These are phyloP conservation scores for Phortica magna DNA, from an alignment of 2,888 invertebrate species.

Conservation along the genomic window DNA sequence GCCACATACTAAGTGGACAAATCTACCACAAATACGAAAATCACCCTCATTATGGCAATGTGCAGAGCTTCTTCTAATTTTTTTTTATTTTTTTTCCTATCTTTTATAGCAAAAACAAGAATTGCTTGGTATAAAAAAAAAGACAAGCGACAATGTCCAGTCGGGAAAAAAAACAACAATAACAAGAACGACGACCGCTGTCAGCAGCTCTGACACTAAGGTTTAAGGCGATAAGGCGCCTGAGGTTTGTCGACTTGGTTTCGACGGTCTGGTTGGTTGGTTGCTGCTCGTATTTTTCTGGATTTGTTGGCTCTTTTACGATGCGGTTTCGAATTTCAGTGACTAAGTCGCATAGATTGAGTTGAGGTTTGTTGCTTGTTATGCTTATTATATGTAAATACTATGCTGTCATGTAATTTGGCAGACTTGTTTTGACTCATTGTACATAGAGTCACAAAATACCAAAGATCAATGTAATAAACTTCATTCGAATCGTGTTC, in stretches of 20 bases:
- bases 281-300: background rate
- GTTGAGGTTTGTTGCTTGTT: slow-evolving; percentile 5
- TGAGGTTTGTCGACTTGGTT: slow-evolving; percentile 42
- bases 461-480: too few relatives aligned
- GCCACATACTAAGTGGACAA: slow-evolving; percentile 74
- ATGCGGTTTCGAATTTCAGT: slow-evolving; percentile 31
- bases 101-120: slow-evolving; percentile 48
- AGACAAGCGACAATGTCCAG: slow-evolving; percentile 59
- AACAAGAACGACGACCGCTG: slow-evolving; percentile 66
- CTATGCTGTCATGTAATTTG: slow-evolving; percentile 8
- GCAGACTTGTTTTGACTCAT: slow-evolving; percentile 26
- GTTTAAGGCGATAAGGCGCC: slow-evolving; percentile 75
- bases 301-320: background rate
- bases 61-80: slow-evolving; percentile 31
- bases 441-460: too few relatives aligned
- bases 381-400: background rate
- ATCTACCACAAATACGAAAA: slow-evolving; percentile 75
- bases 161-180: slow-evolving; percentile 16
- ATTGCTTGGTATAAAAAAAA: slow-evolving; percentile 20
- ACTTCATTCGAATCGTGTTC: too few relatives aligned
- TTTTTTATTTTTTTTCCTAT: slow-evolving; percentile 59
- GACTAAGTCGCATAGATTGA: slow-evolving; percentile 3
- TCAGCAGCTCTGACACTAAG: slow-evolving; percentile 75
- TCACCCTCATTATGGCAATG: slow-evolving; percentile 76
- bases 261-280: background rate